Evolutionary conservation across 2,113 vertebrate species (phyloP), one percentile per base, ranked within the genome.

Genomic region (Dendropsophus ebraccatus): DNA sequence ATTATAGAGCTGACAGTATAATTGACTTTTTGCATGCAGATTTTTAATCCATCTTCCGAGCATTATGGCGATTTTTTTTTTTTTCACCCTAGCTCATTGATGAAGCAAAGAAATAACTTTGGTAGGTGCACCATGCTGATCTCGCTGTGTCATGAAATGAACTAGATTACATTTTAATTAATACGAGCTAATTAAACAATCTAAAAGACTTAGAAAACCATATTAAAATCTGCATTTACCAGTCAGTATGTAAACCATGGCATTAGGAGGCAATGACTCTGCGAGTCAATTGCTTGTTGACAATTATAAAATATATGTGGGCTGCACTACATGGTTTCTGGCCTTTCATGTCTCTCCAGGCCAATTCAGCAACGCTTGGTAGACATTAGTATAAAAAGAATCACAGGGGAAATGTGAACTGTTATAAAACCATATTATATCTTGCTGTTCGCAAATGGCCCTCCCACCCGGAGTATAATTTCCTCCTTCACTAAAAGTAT

Each of bases 101-200:
- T 72, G 23, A 11, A 25, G 25, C 23, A 75, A 49, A 16, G 13
- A 19, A 49, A 76, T n/a, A 76, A 76, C n/a, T 32, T 67, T 16
- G 25, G 13, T 50, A 13, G 73, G 47, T 54, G 1, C 11, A 77
- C 28, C 47, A 50, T 30, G 47, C 49, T 54, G 74, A 50, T 77
- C 74, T 19, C 28, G 21, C 47, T 30, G 25, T 77, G 74, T 77
- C 47, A 54, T 21, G 47, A 77, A 77, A 76, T 75, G 21, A 28
- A 54, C 28, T 52, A 52, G 74, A 77, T 52, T 77, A 77, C 49
- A 77, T 77, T 77, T 77, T 52, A 52, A 32, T 32, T 77, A 77
- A 52, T 77, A 77, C 19, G 74, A 77, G 74, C 74, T 77, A 28
- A 32, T 77, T 54, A 52, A 54, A 76, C 73, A 76, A 28, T 45